phyloP scores from a whole-genome alignment of 2,113 vertebrate species.

The Genyomyrus donnyi region DNA sequence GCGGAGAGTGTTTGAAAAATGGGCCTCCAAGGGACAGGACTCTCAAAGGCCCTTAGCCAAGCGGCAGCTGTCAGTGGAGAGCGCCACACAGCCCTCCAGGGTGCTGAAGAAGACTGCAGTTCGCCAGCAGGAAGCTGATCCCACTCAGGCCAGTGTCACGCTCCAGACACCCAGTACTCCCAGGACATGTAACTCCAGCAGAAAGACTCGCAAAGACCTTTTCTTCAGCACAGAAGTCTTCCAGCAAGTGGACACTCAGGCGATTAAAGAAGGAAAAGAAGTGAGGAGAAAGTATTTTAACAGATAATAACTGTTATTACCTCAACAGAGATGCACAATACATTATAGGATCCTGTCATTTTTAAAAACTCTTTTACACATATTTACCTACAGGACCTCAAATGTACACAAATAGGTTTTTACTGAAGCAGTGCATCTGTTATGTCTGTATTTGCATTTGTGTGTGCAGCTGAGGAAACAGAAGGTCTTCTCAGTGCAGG shows the following conservation, averaged over 20 bases:
- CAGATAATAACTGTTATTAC: not conserved
- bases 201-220: slow-evolving; percentile 55
- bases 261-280: slow-evolving; percentile 54
- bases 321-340: not conserved
- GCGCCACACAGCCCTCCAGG: slow-evolving; percentile 48
- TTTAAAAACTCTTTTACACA: not conserved
- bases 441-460: slow-evolving; percentile 21
- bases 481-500: slow-evolving; percentile 43
- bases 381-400: not conserved
- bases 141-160: not conserved
- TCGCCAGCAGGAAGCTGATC: slow-evolving; percentile 35
- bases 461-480: slow-evolving; percentile 55
- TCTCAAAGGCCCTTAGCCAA: slow-evolving; percentile 55
- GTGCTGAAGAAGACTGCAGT: slow-evolving; percentile 53
- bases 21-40: slow-evolving; percentile 46
- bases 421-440: not conserved
- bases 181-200: slow-evolving; percentile 23
- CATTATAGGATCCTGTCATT: not conserved
- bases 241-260: slow-evolving; percentile 47
- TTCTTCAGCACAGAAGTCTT: slow-evolving; percentile 51
- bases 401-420: not conserved
- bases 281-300: slow-evolving; percentile 34
- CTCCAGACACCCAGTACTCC: not conserved
- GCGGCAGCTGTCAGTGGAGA: slow-evolving; percentile 63
- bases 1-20: slow-evolving; percentile 43